Evolutionary conservation across 2,113 vertebrate species (phyloP).

Genomic region (Ammospiza nelsoni): DNA sequence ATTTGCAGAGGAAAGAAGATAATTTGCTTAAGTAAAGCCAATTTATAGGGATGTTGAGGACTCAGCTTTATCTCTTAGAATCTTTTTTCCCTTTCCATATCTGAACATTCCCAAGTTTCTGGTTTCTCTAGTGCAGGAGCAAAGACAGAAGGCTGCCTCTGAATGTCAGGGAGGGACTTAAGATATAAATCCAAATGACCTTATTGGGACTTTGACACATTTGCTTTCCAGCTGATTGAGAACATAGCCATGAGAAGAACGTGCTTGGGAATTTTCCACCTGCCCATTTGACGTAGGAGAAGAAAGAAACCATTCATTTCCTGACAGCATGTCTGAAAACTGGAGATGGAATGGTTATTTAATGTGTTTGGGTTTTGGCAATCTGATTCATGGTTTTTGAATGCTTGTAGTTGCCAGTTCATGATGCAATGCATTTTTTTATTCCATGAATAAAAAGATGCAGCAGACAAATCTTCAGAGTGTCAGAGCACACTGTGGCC

Average conservation of each 20-base stretch:
- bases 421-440: not conserved
- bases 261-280: conserved; percentile 46
- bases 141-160: not conserved
- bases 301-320: conserved; percentile 35
- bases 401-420: conserved; percentile 11
- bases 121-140: not conserved
- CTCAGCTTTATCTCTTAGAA: not conserved
- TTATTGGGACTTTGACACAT: not conserved
- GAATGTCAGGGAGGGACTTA: not conserved
- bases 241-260: conserved; percentile 1
- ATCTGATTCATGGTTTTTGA: conserved; percentile 13
- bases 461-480: not conserved
- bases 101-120: not conserved
- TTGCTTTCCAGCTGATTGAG: conserved; percentile 27
- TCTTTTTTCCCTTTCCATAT: not conserved
- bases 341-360: conserved; percentile 41
- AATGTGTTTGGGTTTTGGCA: conserved; percentile 30
- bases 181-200: not conserved
- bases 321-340: conserved; percentile 19
- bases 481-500: not conserved
- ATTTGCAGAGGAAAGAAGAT: not conserved
- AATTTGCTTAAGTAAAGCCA: not conserved
- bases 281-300: not conserved
- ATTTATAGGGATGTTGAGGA: not conserved
- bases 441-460: not conserved